These are phyloP conservation scores for Rhinoderma darwinii DNA, from an alignment of 2,113 vertebrate species.

Conservation along the genomic window DNA sequence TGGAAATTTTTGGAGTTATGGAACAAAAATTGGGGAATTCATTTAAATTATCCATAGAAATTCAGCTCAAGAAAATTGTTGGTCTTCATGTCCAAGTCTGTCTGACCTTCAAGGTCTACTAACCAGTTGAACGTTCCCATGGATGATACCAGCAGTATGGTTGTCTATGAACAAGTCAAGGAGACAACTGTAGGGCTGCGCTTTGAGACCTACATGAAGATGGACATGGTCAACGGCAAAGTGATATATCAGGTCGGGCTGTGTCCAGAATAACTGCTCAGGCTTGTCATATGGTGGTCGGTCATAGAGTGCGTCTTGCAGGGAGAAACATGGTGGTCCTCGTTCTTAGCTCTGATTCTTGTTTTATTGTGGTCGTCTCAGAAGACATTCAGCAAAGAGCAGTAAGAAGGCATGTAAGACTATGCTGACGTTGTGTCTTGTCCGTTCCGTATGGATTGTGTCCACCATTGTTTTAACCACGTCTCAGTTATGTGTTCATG, in stretches of 20 bases:
- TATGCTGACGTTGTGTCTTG: background rate
- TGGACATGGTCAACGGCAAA: background rate
- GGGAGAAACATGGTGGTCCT: background rate
- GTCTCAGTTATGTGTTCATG: background rate
- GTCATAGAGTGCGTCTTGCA: background rate
- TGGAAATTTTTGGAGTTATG: background rate
- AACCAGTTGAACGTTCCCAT: background rate
- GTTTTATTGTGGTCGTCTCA: background rate
- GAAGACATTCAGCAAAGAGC: background rate
- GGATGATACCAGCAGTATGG: background rate
- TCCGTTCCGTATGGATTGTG: background rate
- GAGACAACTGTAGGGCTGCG: background rate
- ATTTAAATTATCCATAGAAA: background rate
- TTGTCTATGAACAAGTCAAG: background rate
- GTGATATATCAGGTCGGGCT: background rate
- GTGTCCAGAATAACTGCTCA: background rate
- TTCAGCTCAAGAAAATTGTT: background rate
- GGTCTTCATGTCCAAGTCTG: background rate
- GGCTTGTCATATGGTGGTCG: conserved; percentile 8
- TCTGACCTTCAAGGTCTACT: background rate
- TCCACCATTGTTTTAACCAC: background rate
- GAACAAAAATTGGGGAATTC: background rate
- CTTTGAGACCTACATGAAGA: background rate
- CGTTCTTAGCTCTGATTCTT: background rate
- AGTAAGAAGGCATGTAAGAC: background rate